Evolutionary conservation across 2,797 vertebrate genomes (phyloP).

Genomic region (Lateolabrax maculatus): DNA sequence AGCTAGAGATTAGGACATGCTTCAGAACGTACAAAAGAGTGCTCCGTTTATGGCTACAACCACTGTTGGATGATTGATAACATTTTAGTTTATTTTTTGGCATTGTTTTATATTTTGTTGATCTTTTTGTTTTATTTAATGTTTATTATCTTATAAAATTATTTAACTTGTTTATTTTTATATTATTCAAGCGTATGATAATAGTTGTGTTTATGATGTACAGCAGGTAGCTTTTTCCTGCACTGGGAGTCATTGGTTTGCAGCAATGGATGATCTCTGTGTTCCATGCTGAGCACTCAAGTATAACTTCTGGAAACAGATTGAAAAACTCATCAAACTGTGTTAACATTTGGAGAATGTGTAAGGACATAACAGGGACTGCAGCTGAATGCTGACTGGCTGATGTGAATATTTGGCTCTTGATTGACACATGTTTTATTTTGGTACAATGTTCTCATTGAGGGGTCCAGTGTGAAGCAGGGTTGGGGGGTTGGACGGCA

Average conservation of each 20-base stretch:
- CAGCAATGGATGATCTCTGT: constrained; percentile 18
- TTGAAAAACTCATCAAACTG: constrained; percentile 42
- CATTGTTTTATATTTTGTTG: neutral
- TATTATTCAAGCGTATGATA: neutral
- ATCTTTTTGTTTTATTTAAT: neutral
- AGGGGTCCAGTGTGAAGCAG: constrained; percentile 53
- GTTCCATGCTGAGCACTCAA: constrained; percentile 15
- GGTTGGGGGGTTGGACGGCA: constrained; percentile 36
- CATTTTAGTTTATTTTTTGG: neutral
- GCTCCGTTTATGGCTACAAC: neutral
- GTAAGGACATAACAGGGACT: neutral
- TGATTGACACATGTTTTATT: constrained; percentile 81
- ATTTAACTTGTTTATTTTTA: neutral
- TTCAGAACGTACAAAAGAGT: constrained; percentile 30
- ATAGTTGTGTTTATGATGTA: neutral
- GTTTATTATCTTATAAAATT: neutral
- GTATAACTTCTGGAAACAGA: constrained; percentile 19
- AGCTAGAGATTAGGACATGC: constrained; percentile 35
- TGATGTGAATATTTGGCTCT: constrained; percentile 59
- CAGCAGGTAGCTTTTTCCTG: neutral
- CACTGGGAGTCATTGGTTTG: neutral
- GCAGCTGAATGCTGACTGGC: constrained; percentile 42
- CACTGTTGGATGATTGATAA: neutral
- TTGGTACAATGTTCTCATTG: constrained; percentile 74
- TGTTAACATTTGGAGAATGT: constrained; percentile 37